Evolutionary conservation across 2,797 vertebrate genomes (phyloP).

Genomic region (Anabacerthia variegaticeps): DNA sequence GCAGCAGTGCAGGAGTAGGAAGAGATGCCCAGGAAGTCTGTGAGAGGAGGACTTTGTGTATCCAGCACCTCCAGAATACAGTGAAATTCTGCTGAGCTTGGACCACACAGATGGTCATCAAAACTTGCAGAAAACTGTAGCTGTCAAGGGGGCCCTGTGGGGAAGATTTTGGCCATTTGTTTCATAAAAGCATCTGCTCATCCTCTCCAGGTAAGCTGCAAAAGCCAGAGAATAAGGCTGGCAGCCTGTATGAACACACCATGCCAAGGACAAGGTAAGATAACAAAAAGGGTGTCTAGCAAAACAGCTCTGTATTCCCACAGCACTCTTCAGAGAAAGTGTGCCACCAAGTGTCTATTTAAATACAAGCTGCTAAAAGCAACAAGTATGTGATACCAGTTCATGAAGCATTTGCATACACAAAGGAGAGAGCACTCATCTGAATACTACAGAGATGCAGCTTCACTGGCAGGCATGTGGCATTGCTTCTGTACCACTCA

Average conservation of each 20-base stretch:
- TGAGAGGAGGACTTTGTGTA: not conserved
- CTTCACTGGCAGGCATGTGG: not conserved
- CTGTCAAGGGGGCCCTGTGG: not conserved
- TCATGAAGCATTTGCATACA: not conserved
- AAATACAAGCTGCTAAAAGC: not conserved
- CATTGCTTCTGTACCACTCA: not conserved
- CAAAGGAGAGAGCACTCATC: not conserved
- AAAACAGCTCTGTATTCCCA: not conserved
- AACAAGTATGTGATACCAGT: not conserved
- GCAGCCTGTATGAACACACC: not conserved
- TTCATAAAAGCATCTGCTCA: not conserved
- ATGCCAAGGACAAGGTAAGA: not conserved
- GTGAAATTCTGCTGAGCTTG: not conserved
- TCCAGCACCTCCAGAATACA: not conserved
- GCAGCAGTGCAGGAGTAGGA: not conserved
- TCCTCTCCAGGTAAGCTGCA: not conserved
- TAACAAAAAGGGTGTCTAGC: not conserved
- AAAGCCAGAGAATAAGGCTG: not conserved
- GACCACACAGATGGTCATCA: not conserved
- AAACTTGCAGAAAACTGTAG: not conserved
- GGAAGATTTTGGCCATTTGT: fast-evolving
- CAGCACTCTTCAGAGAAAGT: constrained; percentile 33
- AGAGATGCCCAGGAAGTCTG: not conserved
- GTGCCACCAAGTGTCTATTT: constrained; percentile 55
- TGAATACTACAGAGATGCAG: not conserved